Conservation (phyloP, 2,888 invertebrate genomes). For the Andrena trimmerana region DNA sequence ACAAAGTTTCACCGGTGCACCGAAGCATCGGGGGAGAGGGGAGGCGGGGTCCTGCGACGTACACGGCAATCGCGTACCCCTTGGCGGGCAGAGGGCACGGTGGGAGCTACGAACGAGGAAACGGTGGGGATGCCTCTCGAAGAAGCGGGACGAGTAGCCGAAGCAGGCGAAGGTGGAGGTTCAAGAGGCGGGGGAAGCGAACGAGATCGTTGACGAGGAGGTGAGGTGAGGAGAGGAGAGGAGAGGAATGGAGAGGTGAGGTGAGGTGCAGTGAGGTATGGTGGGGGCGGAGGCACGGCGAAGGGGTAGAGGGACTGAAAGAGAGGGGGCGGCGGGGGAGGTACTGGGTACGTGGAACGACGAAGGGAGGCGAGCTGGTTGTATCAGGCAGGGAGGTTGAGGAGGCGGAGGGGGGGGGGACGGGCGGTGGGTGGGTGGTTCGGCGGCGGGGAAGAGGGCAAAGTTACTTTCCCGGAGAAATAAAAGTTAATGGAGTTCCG, state of each 20-base stretch:
- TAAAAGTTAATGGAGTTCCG: constrained; percentile 84
- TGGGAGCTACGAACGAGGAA: constrained; percentile 42
- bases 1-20: constrained; percentile 79
- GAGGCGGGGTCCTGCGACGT: constrained; percentile 13
- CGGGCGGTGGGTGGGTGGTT: constrained; percentile 28
- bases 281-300: constrained; percentile 21
- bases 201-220: constrained; percentile 43
- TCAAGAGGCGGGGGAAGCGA: constrained; percentile 25
- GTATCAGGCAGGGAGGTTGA: constrained; percentile 42
- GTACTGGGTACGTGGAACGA: constrained; percentile 45
- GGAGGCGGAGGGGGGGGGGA: constrained; percentile 35
- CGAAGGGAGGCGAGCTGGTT: constrained; percentile 51
- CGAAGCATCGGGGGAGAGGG: constrained; percentile 37
- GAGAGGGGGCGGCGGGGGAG: no score
- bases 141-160: constrained; percentile 48
- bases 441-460: constrained; percentile 51
- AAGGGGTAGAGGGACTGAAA: constrained; percentile 24
- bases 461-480: constrained; percentile 83
- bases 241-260: neutral
- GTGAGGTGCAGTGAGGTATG: constrained; percentile 5
- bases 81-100: constrained; percentile 38
- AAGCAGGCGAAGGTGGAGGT: constrained; percentile 47
- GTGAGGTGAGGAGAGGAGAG: neutral
- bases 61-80: constrained; percentile 29
- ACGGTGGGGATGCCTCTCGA: constrained; percentile 55